These are phyloP conservation scores for Cathartes aura DNA, from an alignment of 2,113 vertebrate species.

Conservation along the genomic window DNA sequence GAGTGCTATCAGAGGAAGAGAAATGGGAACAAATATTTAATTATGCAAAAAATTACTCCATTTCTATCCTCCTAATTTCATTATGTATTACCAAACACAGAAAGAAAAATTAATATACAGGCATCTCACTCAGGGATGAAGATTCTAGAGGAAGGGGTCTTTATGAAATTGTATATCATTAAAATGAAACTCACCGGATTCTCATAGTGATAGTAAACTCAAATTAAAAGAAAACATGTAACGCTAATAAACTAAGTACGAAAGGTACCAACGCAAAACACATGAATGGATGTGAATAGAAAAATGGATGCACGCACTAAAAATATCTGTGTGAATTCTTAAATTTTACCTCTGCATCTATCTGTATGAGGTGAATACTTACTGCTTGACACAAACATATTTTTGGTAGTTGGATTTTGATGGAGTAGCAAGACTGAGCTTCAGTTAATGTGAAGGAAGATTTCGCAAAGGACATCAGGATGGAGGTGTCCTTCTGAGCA, in stretches of 20 bases:
- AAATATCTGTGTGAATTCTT: not conserved
- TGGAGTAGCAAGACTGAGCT: not conserved
- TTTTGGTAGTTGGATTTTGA: not conserved
- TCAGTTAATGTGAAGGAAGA: not conserved
- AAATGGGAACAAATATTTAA: not conserved
- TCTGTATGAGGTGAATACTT: not conserved
- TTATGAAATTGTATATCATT: not conserved
- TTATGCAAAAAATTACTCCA: not conserved
- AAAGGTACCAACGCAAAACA: not conserved
- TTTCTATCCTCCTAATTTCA: not conserved
- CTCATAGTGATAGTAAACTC: not conserved
- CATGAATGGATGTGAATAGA: not conserved
- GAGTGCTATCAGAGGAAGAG: not conserved
- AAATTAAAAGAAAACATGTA: not conserved
- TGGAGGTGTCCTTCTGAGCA: not conserved
- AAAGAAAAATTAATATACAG: not conserved
- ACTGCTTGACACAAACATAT: rapidly evolving
- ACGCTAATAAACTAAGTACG: not conserved
- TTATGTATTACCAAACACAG: not conserved
- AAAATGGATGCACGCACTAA: not conserved
- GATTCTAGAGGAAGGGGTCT: not conserved
- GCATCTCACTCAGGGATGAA: not conserved
- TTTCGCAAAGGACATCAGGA: not conserved
- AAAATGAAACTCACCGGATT: not conserved
- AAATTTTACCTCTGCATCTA: not conserved